Base-by-base conservation (phyloP, 2,888 invertebrate species). In the Tuberolachnus salignus region DNA sequence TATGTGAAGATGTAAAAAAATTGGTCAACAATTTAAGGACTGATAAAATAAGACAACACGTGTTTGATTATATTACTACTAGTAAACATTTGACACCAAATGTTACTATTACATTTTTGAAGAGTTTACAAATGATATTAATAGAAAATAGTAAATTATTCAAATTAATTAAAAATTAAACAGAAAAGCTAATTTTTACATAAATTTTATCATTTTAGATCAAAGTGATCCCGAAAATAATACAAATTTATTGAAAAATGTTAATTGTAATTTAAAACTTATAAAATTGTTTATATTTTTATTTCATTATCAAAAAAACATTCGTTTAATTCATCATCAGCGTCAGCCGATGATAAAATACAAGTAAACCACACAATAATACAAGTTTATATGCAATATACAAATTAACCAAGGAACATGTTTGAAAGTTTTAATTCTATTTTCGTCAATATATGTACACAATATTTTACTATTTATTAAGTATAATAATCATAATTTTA, bases 21-120 rank as follows among this genome's bases (percentile, higher is more conserved):
- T 89, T 88, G 71, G 90, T 89, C 72, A 84, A 86, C 13, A 91
- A 91, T 84, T 86, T 94, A 72, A 90, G 90, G 85, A 94, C 93
- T 0, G 86, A 89, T 63, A 92, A 93, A 84, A 88, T 93, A 59
- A 90, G 90, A 81, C 88, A 90, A 81, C 92, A 93, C 84, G 90
- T 90, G 73, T 84, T 93, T 67, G 92, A 93, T 84, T 88, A 92
- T 87, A 85, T 94, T 81, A 86, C 90, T 69, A 88, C 87, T 80
- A 91, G 89, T 84, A 91, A 90, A 84, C 89, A 90, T 82, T 86
- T 91, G 51, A 87, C 89, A 14, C 89, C 91, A 0, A 88, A 89
- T 82, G 86, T 90, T 64, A 86, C 92, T 34, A 86, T 89, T 81
- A 84, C 86, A 85, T 88, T 85, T 82, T 87, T 85, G 13, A 81